Conservation (phyloP, 2,113 vertebrate species). For the Serilophus lunatus region DNA sequence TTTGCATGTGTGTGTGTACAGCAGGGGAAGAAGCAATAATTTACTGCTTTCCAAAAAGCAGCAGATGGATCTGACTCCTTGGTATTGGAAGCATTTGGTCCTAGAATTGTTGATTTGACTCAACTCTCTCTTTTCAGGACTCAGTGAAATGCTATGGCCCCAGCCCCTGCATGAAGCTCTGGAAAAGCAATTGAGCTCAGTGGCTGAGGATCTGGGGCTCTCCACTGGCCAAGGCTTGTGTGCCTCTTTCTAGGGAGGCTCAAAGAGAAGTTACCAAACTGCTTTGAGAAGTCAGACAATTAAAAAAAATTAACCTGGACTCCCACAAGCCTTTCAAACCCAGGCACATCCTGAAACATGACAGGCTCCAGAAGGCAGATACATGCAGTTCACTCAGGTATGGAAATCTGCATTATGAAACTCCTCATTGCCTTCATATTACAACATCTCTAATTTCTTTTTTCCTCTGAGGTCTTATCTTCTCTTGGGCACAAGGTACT, state of each 20-base stretch:
- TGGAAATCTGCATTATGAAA: neutral
- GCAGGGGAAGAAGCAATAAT: constrained; percentile 28
- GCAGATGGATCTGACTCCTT: constrained; percentile 41
- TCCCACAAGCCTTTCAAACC: neutral
- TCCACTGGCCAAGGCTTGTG: neutral
- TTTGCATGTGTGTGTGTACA: constrained; percentile 46
- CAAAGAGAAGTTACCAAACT: neutral
- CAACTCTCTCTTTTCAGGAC: neutral
- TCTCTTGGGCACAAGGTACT: neutral
- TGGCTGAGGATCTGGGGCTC: neutral
- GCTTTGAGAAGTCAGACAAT: neutral
- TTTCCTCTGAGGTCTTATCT: neutral
- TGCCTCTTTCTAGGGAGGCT: neutral
- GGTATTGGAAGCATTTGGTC: neutral
- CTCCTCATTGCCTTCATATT: neutral
- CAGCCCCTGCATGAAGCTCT: neutral
- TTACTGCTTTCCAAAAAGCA: constrained; percentile 34
- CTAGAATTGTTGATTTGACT: neutral
- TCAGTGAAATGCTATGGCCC: neutral
- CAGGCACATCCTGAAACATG: neutral
- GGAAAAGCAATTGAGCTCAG: neutral
- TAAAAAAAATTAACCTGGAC: neutral
- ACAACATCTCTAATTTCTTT: neutral
- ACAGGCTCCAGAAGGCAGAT: neutral
- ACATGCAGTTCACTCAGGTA: neutral